Percentiles rank a stretch among this genome's conserved stretches.
These are phyloP conservation scores for Ciconia stormi DNA, from an alignment of 2,113 vertebrate species.

Conservation along the genomic window DNA sequence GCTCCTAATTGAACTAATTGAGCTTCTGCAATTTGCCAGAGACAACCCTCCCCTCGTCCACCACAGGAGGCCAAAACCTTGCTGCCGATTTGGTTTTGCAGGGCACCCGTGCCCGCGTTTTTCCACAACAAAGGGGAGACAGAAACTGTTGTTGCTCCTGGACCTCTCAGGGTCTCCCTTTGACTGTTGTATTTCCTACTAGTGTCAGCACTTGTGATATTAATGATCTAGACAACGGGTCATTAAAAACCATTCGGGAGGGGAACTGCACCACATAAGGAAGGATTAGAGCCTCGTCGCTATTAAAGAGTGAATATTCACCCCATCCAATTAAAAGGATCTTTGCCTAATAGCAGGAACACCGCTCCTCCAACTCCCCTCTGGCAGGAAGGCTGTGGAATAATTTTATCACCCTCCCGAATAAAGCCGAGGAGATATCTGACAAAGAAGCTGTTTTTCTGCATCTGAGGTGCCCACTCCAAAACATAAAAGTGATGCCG, in stretches of 20 bases:
- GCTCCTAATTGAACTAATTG: constrained; percentile 64
- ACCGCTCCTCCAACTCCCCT: constrained; percentile 1
- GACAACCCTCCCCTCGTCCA: constrained; percentile 26
- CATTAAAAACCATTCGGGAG: constrained; percentile 48
- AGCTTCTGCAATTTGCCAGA: constrained; percentile 32
- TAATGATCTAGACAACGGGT: constrained; percentile 47
- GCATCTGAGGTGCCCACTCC: not conserved
- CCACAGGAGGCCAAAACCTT: not conserved
- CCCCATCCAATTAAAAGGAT: constrained; percentile 56
- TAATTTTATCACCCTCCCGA: not conserved
- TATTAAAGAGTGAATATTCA: constrained; percentile 62
- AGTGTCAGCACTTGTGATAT: constrained; percentile 54
- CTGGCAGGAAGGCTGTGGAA: constrained; percentile 29
- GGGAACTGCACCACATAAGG: not conserved
- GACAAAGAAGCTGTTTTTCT: constrained; percentile 21
- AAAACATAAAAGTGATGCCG: not conserved
- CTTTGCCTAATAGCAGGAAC: constrained; percentile 18
- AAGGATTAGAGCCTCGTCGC: constrained; percentile 34
- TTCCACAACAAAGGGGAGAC: constrained; percentile 43
- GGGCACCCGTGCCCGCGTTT: fast-evolving
- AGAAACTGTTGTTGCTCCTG: not conserved
- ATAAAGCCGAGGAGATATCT: not conserved
- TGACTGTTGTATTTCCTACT: constrained; percentile 50
- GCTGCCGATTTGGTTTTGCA: not conserved
- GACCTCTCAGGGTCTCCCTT: constrained; percentile 54